Conservation (phyloP, 2,888 invertebrate genomes). For the Microdon myrmicae region DNA sequence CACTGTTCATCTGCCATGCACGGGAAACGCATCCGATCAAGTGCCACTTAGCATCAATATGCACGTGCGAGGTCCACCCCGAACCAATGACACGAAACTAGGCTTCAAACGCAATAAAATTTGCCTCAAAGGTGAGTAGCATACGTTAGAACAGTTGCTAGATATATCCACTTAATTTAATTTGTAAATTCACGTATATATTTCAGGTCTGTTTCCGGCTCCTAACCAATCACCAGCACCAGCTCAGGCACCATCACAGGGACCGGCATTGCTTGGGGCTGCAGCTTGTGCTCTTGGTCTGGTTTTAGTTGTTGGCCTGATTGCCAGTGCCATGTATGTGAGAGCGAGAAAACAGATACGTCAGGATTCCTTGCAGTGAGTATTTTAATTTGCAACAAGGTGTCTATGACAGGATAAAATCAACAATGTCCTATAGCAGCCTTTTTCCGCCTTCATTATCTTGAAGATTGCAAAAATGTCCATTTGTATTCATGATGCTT, state of each 20-base stretch:
- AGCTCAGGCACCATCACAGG: constrained; percentile 74
- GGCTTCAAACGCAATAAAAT: constrained; percentile 88
- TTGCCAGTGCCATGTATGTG: constrained; percentile 67
- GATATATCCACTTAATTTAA: constrained; percentile 15
- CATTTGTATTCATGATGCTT: constrained; percentile 43
- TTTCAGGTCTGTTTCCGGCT: constrained; percentile 68
- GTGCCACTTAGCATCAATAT: constrained; percentile 84
- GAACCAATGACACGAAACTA: constrained; percentile 78
- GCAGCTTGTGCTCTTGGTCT: constrained; percentile 81
- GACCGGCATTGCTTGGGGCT: constrained; percentile 80
- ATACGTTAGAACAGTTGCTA: constrained; percentile 20
- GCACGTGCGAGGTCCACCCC: constrained; percentile 79
- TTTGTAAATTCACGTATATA: constrained; percentile 6
- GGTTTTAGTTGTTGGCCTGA: constrained; percentile 63
- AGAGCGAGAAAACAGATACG: constrained; percentile 66
- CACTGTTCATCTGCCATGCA: constrained; percentile 84
- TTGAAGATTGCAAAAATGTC: constrained; percentile 4
- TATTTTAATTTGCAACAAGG: constrained; percentile 47
- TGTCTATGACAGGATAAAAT: constrained; percentile 29
- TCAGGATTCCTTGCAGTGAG: constrained; percentile 66
- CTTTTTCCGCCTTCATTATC: not conserved
- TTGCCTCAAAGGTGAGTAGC: constrained; percentile 77
- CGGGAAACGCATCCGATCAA: constrained; percentile 82
- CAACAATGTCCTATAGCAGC: constrained; percentile 19
- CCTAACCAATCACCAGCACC: constrained; percentile 78